Conservation (phyloP, 2,888 invertebrate genomes). For the Ditula angustiorana region DNA sequence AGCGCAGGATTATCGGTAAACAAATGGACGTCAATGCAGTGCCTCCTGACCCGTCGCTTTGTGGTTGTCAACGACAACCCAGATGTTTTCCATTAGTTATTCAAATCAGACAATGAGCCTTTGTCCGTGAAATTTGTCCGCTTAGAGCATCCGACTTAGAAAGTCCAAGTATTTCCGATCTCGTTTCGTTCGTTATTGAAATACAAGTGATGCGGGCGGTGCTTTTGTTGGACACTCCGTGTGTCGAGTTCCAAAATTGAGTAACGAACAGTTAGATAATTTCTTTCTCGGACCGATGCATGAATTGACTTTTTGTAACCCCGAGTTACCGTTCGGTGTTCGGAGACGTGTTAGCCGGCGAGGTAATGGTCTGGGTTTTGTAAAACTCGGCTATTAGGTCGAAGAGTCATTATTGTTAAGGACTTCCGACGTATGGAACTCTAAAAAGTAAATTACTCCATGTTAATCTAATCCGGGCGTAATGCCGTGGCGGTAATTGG, state of each 20-base stretch:
- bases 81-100: constrained; percentile 30
- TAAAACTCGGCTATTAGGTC: constrained; percentile 66
- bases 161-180: constrained; percentile 53
- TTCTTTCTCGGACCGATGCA: constrained; percentile 61
- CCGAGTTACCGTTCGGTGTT: constrained; percentile 65
- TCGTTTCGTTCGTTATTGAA: constrained; percentile 54
- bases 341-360: constrained; percentile 49
- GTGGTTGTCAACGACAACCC: constrained; percentile 23
- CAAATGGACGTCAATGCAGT: constrained; percentile 7
- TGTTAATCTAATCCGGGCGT: constrained; percentile 27
- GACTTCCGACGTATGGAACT: constrained; percentile 33
- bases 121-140: constrained; percentile 32
- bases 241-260: constrained; percentile 61
- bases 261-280: constrained; percentile 74
- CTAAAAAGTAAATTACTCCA: constrained; percentile 26
- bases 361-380: constrained; percentile 60
- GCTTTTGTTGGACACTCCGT: constrained; percentile 60
- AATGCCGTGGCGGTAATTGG: constrained; percentile 14
- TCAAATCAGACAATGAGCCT: constrained; percentile 29
- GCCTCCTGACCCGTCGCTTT: constrained; percentile 12
- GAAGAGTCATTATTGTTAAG: constrained; percentile 40
- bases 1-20: constrained; percentile 20
- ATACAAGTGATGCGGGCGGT: constrained; percentile 48
- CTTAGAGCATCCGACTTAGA: constrained; percentile 51
- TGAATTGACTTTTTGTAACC: constrained; percentile 66